Evolutionary conservation across 2,888 invertebrate species (phyloP).

Genomic region (Agriopis leucophaearia): DNA sequence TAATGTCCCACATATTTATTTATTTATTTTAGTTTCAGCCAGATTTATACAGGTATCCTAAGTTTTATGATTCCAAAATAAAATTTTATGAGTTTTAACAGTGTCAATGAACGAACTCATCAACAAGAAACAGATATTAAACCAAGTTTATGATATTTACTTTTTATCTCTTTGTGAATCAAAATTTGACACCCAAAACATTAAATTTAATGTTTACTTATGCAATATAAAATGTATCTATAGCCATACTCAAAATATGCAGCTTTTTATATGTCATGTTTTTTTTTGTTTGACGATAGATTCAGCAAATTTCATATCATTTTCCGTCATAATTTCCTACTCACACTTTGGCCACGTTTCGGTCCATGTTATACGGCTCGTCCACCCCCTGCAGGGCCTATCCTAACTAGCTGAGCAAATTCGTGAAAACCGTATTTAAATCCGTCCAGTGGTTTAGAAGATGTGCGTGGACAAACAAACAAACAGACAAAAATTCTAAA

Average conservation of each 20-base stretch:
- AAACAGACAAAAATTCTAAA: no score
- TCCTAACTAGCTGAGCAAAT: no score
- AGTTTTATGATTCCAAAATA: not conserved
- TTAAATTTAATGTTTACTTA: conserved; percentile 3
- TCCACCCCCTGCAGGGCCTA: not conserved
- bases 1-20: no score
- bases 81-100: conserved; percentile 13
- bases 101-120: conserved; percentile 34
- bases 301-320: no score
- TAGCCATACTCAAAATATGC: not conserved
- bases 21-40: not conserved
- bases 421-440: no score
- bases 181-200: not conserved
- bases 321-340: no score
- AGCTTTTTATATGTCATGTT: not conserved
- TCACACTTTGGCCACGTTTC: not conserved
- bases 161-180: conserved; percentile 18
- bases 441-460: no score
- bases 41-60: not conserved
- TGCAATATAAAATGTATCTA: not conserved
- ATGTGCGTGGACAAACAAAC: no score
- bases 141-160: conserved; percentile 41
- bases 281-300: not conserved
- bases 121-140: conserved; percentile 44
- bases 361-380: not conserved